Evolutionary conservation across 2,113 vertebrate species (phyloP).

Genomic region (Poecilia latipinna): DNA sequence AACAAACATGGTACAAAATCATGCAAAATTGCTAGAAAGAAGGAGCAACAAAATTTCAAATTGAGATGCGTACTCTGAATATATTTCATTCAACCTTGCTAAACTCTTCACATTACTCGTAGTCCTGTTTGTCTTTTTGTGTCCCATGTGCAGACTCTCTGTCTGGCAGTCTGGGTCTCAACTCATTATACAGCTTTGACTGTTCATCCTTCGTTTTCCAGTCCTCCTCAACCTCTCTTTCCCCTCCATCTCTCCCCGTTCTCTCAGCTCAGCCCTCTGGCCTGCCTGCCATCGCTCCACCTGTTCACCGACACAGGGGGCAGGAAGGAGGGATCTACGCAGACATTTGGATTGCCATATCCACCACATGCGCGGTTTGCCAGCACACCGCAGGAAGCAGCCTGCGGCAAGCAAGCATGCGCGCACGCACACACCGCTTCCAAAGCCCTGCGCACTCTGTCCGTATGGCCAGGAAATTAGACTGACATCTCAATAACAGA

Average conservation of each 20-base stretch:
- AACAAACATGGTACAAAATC: constrained; percentile 10
- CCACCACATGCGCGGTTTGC: constrained; percentile 51
- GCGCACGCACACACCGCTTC: constrained; percentile 37
- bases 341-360: constrained; percentile 68
- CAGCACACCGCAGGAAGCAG: constrained; percentile 65
- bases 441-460: constrained; percentile 53
- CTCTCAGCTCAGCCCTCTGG: constrained; percentile 51
- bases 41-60: background rate
- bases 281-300: constrained; percentile 73
- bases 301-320: constrained; percentile 76
- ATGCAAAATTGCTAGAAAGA: background rate
- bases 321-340: constrained; percentile 72
- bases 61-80: background rate
- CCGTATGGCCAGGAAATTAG: constrained; percentile 78
- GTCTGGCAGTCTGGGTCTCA: constrained; percentile 29
- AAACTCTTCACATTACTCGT: background rate
- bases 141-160: constrained; percentile 1
- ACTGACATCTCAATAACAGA: constrained; percentile 79
- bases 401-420: constrained; percentile 47
- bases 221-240: constrained; percentile 15
- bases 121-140: background rate
- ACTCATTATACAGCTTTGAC: constrained; percentile 46
- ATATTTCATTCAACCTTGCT: background rate
- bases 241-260: constrained; percentile 15
- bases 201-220: constrained; percentile 31